Conservation (phyloP, 2,888 invertebrate species). For the Chymomyza amoena region DNA sequence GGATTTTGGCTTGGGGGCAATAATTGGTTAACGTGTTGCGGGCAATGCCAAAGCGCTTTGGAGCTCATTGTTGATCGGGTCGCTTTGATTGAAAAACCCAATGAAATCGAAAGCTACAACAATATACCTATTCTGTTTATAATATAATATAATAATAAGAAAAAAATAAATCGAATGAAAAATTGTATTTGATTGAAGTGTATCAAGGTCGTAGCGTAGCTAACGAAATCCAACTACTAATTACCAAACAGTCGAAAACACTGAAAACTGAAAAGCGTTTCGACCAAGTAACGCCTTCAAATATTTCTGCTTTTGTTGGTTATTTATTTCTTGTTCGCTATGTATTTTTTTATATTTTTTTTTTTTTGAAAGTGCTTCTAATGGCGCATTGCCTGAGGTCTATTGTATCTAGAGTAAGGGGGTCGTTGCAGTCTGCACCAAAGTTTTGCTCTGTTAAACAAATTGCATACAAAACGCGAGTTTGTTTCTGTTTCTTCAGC, state of each 20-base stretch:
- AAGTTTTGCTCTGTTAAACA: slow-evolving; percentile 69
- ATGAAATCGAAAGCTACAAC: slow-evolving; percentile 34
- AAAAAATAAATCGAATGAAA: slow-evolving; percentile 62
- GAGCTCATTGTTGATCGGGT: slow-evolving; percentile 22
- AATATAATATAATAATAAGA: not conserved
- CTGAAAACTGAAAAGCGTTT: slow-evolving; percentile 29
- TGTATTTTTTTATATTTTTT: slow-evolving; percentile 10
- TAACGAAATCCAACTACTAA: slow-evolving; percentile 54
- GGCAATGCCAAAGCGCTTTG: slow-evolving; percentile 57
- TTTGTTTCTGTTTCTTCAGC: slow-evolving; percentile 52
- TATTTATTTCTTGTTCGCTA: slow-evolving; percentile 33
- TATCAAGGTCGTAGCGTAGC: slow-evolving; percentile 59
- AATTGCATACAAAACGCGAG: slow-evolving; percentile 73
- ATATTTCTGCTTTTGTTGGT: slow-evolving; percentile 47
- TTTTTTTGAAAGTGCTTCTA: slow-evolving; percentile 58
- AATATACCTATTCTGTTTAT: not conserved
- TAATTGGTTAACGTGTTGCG: slow-evolving; percentile 42
- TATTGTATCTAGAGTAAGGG: not conserved
- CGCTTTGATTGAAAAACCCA: slow-evolving; percentile 13
- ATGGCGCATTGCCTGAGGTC: not conserved
- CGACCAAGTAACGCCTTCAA: slow-evolving; percentile 39
- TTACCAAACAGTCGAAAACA: slow-evolving; percentile 30
- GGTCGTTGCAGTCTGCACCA: slow-evolving; percentile 11
- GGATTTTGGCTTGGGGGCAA: not conserved
- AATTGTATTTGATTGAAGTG: slow-evolving; percentile 61